Evolutionary conservation across 2,797 vertebrate species (phyloP).

Genomic region (Urosaurus nigricauda): DNA sequence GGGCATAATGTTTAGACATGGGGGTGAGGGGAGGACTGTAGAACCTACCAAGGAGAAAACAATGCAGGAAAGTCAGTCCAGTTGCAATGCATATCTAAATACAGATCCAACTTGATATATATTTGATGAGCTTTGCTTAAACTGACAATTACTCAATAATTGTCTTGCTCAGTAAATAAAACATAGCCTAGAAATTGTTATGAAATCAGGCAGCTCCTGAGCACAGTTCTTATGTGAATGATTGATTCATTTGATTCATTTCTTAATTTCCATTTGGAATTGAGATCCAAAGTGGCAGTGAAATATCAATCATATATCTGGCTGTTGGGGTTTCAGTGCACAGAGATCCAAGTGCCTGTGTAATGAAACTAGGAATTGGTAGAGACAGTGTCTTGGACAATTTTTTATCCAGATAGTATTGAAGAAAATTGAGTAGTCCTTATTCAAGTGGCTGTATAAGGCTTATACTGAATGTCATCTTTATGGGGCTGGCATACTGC

Average conservation of each 20-base stretch:
- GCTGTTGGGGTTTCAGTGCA: neutral
- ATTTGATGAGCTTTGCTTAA: neutral
- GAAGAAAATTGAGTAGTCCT: neutral
- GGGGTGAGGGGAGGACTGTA: no score
- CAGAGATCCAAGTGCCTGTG: neutral
- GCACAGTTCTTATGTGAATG: neutral
- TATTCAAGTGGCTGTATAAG: neutral
- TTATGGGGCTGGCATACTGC: neutral
- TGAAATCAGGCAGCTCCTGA: neutral
- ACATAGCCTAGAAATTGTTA: neutral
- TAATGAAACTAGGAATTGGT: neutral
- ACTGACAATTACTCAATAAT: neutral
- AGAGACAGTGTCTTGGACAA: neutral
- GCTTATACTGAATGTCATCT: neutral
- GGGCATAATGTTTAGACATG: neutral
- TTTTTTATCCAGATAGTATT: neutral
- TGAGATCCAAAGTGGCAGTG: no score
- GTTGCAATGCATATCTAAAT: neutral
- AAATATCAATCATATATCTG: neutral
- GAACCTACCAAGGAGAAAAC: no score
- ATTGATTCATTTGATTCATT: no score
- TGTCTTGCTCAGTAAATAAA: conserved; percentile 40
- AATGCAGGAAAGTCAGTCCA: neutral
- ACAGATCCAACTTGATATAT: neutral
- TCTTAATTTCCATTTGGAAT: no score